Evolutionary conservation across 1,140 invertebrate species (phyloP), one percentile per base, ranked within the genome.

Genomic region (Venustaconcha ellipsiformis): DNA sequence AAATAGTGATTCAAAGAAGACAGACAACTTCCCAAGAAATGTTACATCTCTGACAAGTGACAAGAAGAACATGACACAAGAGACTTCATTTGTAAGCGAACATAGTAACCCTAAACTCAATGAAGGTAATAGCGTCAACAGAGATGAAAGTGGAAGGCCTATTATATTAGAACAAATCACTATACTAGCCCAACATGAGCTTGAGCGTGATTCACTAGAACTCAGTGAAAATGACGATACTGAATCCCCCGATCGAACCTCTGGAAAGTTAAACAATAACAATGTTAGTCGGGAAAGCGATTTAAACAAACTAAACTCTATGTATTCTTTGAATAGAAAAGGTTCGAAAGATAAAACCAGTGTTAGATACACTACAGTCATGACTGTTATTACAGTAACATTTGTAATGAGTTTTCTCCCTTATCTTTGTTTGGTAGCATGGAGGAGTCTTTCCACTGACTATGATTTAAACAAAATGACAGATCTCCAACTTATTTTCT

Each of bases 331-430:
- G 69, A 55, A 56, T 18, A 70, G 72, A 72, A 67, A 66, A 71
- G 69, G 20, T 72, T 57, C 63, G n/a, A 17, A 57, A n/a, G 75
- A 72, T 57, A 2, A 26, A 57, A 72, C 63, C 26, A 72, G 64
- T 11, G 62, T 77, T 11, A 77, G 63, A 57, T 77, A 67, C 55
- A 72, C 70, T 37, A 67, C 37, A 5, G 68, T 77, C 30, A 77
- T 77, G 70, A 59, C 72, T 26, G 65, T 66, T 8, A 77, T 77
- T 26, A 72, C 75, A 20, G 18, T 71, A n/a, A 65, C 72, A n/a
- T 77, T 77, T 57, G 26, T 77, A 18, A 6, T 77, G 3, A 72
- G 75, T 30, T 77, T 77, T 72, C 58, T 77, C 20, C 75, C 75
- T n/a, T 58, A 72, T 20, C 30, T 72, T 12, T 37, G n/a, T 8